phyloP scores from a whole-genome alignment of 2,797 vertebrate genomes.

The Pelodytes ibericus region DNA sequence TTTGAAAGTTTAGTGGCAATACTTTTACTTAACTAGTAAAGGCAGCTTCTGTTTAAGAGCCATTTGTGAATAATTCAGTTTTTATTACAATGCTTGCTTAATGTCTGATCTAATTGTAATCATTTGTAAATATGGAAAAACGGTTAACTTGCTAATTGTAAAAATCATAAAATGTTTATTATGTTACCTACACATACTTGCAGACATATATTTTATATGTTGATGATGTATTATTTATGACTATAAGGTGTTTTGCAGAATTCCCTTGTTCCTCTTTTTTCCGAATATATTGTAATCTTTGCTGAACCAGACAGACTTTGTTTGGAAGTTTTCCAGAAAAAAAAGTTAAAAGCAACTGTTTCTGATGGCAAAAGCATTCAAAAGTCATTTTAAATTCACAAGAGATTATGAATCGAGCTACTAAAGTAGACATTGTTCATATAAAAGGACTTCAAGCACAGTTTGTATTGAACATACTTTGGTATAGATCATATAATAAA shows the following conservation, averaged over 20 bases:
- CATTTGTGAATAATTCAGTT: no score
- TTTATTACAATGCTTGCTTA: neutral
- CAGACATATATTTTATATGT: slow-evolving; percentile 33
- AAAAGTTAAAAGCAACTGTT: slow-evolving; percentile 19
- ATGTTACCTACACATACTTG: neutral
- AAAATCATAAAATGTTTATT: slow-evolving; percentile 25
- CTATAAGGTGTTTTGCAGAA: slow-evolving; percentile 40
- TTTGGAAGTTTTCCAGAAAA: slow-evolving; percentile 44
- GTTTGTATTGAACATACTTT: slow-evolving; percentile 44
- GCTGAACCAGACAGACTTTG: slow-evolving; percentile 44
- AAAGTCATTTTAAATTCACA: slow-evolving; percentile 37
- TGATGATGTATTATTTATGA: slow-evolving; percentile 45
- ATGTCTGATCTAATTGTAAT: slow-evolving; percentile 18
- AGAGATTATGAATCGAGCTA: slow-evolving; percentile 36
- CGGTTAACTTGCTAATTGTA: slow-evolving; percentile 2
- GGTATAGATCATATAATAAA: slow-evolving; percentile 22
- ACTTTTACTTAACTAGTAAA: no score
- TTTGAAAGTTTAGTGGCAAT: no score
- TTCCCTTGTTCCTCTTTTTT: slow-evolving; percentile 37
- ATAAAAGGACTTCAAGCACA: slow-evolving; percentile 29
- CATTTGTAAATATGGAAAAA: slow-evolving; percentile 23
- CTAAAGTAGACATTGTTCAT: slow-evolving; percentile 31
- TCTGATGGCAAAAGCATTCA: slow-evolving; percentile 48
- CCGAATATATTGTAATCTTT: slow-evolving; percentile 45
- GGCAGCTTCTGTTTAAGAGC: no score